Evolutionary conservation across 2,797 vertebrate genomes (phyloP), one percentile per base, ranked within the genome.

Genomic region (Eurystomus glaucurus): DNA sequence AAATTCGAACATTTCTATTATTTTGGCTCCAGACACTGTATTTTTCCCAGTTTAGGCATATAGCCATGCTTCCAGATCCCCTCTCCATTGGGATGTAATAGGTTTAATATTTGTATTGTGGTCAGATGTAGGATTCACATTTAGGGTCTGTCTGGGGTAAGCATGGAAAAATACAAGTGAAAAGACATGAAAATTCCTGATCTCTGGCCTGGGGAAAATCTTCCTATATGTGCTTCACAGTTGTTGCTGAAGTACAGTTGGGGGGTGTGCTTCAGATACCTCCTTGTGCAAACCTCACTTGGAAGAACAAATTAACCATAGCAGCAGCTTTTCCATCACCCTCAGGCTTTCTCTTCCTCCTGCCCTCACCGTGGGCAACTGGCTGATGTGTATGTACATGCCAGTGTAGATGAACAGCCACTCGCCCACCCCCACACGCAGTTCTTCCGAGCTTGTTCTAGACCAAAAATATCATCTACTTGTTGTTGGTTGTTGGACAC

Each of bases 21-120:
- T 65, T 96, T 69, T 81, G 61, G 55, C 48, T 75, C 23, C 58
- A 81, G 60, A 80, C 46, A 22, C 13, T 58, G 35, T 74, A 94
- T 93, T 91, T n/a, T 94, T 89, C 65, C 33, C 45, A 35, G 29
- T 92, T 95, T 61, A 91, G 91, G 77, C 20, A n/a, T 80, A 52
- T 10, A 90, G 22, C n/a, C 37, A 25, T 74, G 75, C 60, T 88
- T 91, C 31, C 31, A 91, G 31, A 45, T 90, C 43, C 62, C 29
- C 29, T 82, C 39, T 79, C 60, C 45, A 16, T 16, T n/a, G 64
- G 37, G 19, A 26, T 13, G 35, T 57, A 64, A 57, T n/a, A 52
- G 20, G 46, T 86, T 86, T 90, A 78, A 84, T 84, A 62, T 65
- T 91, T 86, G 37, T 50, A 26, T 29, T 65, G 57, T 77, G 51